These are phyloP conservation scores for Botia kubotai DNA, from an alignment of 2,797 vertebrate species.

Conservation along the genomic window DNA sequence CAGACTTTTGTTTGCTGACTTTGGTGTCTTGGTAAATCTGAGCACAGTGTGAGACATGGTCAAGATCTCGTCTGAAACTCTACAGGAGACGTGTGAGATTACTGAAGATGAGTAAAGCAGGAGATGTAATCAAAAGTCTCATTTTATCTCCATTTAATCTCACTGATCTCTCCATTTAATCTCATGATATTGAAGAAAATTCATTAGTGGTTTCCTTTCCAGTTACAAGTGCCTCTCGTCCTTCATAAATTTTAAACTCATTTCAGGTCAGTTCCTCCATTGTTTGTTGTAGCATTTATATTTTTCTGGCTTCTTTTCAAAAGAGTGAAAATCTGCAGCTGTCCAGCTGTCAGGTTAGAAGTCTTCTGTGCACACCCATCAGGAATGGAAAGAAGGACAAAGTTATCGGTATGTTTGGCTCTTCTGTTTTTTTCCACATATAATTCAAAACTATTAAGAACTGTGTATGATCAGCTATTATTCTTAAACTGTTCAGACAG, in stretches of 20 bases:
- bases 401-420: constrained; percentile 88
- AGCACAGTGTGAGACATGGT: neutral
- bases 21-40: neutral
- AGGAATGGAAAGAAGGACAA: constrained; percentile 97
- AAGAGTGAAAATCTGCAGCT: constrained; percentile 87
- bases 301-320: constrained; percentile 21
- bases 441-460: too few relatives aligned
- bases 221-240: too few relatives aligned
- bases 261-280: neutral
- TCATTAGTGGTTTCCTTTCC: too few relatives aligned
- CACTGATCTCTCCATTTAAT: too few relatives aligned
- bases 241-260: neutral
- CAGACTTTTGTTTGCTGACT: too few relatives aligned
- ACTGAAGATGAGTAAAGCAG: too few relatives aligned
- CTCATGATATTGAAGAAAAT: too few relatives aligned
- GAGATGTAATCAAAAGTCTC: too few relatives aligned
- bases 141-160: too few relatives aligned
- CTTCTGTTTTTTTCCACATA: neutral
- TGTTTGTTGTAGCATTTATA: neutral
- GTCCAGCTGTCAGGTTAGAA: constrained; percentile 79
- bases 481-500: neutral
- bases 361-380: constrained; percentile 94
- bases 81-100: neutral
- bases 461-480: neutral
- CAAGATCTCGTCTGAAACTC: neutral